phyloP scores from a whole-genome alignment of 2,113 vertebrate genomes.

The Prochilodus magdalenae region DNA sequence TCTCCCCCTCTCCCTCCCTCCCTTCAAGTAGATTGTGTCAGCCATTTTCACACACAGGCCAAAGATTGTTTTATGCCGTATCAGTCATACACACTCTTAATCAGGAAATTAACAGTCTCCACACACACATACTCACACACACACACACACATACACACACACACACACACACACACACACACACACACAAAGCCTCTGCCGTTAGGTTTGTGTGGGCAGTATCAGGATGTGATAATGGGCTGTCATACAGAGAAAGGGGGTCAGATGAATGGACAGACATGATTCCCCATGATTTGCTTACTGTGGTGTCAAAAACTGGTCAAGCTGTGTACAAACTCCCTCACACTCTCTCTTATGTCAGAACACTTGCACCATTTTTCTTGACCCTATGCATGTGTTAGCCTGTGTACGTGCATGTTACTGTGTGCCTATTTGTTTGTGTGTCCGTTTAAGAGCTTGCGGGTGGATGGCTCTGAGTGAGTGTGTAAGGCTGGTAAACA shows the following conservation, averaged over 20 bases:
- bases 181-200: background rate
- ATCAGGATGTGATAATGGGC: background rate
- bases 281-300: background rate
- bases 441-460: background rate
- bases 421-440: background rate
- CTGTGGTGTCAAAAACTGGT: background rate
- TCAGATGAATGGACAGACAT: background rate
- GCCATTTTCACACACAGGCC: background rate
- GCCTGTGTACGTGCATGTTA: background rate
- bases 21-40: too few relatives aligned
- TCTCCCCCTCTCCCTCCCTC: too few relatives aligned
- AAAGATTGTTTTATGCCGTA: background rate
- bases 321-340: background rate
- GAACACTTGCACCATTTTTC: background rate
- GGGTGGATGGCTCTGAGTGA: background rate
- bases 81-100: background rate
- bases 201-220: background rate
- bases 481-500: slow-evolving; percentile 34
- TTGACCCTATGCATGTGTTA: background rate
- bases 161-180: slow-evolving; percentile 12
- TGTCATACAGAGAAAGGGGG: too few relatives aligned
- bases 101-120: background rate
- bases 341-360: background rate
- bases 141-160: background rate
- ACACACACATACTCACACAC: slow-evolving; percentile 23